Base-by-base conservation (phyloP, 2,797 vertebrate genomes). In the Melanotaenia trifasciata region DNA sequence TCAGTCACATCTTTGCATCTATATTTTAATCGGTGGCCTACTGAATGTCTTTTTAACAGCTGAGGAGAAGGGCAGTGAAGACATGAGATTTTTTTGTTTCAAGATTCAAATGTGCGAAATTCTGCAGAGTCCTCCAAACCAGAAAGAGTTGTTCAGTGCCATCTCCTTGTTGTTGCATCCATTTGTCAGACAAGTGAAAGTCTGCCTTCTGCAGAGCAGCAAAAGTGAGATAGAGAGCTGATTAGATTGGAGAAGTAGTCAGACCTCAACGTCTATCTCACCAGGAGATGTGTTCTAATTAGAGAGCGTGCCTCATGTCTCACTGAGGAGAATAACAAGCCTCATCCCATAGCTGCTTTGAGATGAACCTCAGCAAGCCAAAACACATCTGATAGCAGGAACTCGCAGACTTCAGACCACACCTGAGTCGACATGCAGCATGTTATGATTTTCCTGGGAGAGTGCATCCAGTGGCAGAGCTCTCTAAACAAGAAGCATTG, bases 221-320 rank as follows among this genome's bases (percentile, higher is more conserved):
- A 73, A 73, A 78, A 86, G 79, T 68, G 83, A 83, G 85, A 77
- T 79, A 61, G 84, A 78, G 65, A 86, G 78, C 84, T 90, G 91
- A 93, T 91, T 81, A 80, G 76, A 87, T 68, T 63, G 79, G 70
- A 86, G 70, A 71, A 81, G 74, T 58, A 82, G 81, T 84, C 80
- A 87, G 85, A 83, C 76, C 86, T 84, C 85, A 13, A 81, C 64
- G 26, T 83, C 84, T 89, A 79, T 84, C 91, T 76, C 89, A 89
- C 86, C 80, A 36, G 90, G 92, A 92, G 92, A 91, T 85, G 89
- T 72, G 82, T 87, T 90, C 86, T 93, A 93, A 94, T 93, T 92
- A 92, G 88, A 86, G 82, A 76, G 53, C 45, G 61, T 77, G 84
- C 79, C 83, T 85, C 74, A 4, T 64, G 81, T 87, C 88, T 88